A percentile compares a stretch with the other conserved stretches of the same genome.
Conservation (phyloP, 2,797 vertebrate genomes). For the Pempheris klunzingeri region DNA sequence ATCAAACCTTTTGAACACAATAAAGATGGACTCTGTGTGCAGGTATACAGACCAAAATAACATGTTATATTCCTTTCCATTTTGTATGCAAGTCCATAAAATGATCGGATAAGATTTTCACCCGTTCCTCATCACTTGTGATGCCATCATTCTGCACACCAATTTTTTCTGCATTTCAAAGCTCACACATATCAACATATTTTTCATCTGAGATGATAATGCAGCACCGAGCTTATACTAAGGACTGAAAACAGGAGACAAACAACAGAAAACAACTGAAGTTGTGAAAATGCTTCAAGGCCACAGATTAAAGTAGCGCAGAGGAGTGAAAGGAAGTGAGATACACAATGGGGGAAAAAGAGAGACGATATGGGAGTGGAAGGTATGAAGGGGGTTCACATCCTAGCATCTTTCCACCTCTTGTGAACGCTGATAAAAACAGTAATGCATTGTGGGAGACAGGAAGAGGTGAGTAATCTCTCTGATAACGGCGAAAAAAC, state of each 20-base stretch:
- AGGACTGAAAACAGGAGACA: not conserved
- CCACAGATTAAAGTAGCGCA: constrained; percentile 31
- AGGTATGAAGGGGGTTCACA: constrained; percentile 40
- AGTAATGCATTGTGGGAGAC: constrained; percentile 68
- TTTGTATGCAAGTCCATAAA: not conserved
- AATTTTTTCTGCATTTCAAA: not conserved
- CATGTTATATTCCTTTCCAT: no score
- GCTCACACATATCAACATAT: not conserved
- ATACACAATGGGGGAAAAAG: constrained; percentile 35
- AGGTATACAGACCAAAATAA: not conserved
- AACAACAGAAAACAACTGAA: constrained; percentile 28
- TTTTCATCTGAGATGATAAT: not conserved
- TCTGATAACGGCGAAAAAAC: constrained; percentile 72
- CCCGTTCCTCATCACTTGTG: no score
- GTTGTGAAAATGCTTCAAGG: constrained; percentile 56
- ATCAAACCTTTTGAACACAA: not conserved
- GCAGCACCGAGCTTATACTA: not conserved
- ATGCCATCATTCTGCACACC: not conserved
- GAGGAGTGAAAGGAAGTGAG: constrained; percentile 64
- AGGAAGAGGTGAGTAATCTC: constrained; percentile 70
- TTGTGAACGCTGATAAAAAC: constrained; percentile 69
- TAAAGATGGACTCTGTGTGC: not conserved
- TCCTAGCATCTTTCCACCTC: constrained; percentile 39
- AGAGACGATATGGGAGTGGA: constrained; percentile 47
- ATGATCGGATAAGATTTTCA: not conserved